Conservation (phyloP, 2,113 vertebrate species). For the Rhipidura dahli region DNA sequence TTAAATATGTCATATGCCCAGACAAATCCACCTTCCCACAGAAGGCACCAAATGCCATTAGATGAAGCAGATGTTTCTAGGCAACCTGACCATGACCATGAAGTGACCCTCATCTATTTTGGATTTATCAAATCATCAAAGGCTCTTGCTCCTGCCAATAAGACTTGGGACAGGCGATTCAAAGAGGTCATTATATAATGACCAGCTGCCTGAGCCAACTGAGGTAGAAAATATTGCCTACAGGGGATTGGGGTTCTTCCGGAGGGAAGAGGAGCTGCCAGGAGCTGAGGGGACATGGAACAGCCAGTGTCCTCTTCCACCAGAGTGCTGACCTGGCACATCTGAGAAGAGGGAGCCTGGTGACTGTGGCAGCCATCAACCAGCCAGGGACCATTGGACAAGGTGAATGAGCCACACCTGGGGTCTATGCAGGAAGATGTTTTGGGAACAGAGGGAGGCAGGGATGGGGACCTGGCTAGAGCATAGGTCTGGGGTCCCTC, state of each 20-base stretch:
- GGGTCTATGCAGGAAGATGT: not conserved
- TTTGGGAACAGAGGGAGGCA: not conserved
- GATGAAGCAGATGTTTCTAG: slow-evolving; percentile 31
- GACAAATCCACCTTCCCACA: slow-evolving; percentile 43
- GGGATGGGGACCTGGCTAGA: not conserved
- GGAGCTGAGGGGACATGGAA: not conserved
- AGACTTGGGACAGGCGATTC: not conserved
- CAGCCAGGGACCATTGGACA: fast-evolving
- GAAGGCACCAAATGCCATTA: slow-evolving; percentile 40
- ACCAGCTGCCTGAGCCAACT: not conserved
- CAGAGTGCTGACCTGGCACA: not conserved
- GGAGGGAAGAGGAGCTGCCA: not conserved
- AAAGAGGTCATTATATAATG: not conserved
- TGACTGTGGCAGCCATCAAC: not conserved
- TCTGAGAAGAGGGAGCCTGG: fast-evolving
- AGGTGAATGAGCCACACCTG: not conserved
- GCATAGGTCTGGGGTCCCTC: not conserved
- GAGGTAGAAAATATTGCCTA: not conserved
- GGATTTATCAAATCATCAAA: slow-evolving; percentile 46
- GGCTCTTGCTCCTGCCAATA: slow-evolving; percentile 8
- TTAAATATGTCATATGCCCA: slow-evolving; percentile 14
- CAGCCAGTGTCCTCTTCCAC: not conserved
- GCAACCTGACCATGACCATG: not conserved
- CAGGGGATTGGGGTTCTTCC: not conserved
- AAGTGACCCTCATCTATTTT: slow-evolving; percentile 46